These are phyloP conservation scores for Nycteola revayana DNA, from an alignment of 2,888 invertebrate species.

Conservation along the genomic window DNA sequence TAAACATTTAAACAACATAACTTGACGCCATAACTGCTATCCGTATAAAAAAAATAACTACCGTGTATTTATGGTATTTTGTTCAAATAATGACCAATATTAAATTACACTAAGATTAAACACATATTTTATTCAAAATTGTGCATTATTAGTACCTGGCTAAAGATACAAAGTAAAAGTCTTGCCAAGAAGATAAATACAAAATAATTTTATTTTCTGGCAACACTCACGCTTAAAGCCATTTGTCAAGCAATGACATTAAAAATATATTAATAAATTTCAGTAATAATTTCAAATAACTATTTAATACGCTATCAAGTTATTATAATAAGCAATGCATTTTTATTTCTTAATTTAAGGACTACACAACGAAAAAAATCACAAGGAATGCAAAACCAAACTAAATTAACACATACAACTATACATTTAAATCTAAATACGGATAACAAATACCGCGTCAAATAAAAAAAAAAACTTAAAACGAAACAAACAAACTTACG, in stretches of 20 bases:
- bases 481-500: constrained; percentile 47
- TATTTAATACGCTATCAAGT: too few relatives aligned
- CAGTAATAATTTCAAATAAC: too few relatives aligned
- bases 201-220: not conserved
- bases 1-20: constrained; percentile 50
- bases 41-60: constrained; percentile 19
- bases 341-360: too few relatives aligned
- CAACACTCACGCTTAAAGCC: too few relatives aligned
- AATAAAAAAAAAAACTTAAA: constrained; percentile 39
- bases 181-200: not conserved
- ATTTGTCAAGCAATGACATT: too few relatives aligned
- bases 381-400: constrained; percentile 27
- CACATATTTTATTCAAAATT: constrained; percentile 27
- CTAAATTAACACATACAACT: constrained; percentile 15
- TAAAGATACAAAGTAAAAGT: constrained; percentile 4
- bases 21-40: constrained; percentile 46
- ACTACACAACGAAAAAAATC: constrained; percentile 1
- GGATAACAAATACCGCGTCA: constrained; percentile 41
- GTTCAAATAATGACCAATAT: constrained; percentile 13
- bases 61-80: constrained; percentile 17
- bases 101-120: constrained; percentile 18
- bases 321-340: too few relatives aligned
- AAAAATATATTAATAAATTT: too few relatives aligned
- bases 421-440: constrained; percentile 30
- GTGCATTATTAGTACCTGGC: too few relatives aligned